phyloP scores from a whole-genome alignment of 2,888 invertebrate species.

The Plebejus argus region DNA sequence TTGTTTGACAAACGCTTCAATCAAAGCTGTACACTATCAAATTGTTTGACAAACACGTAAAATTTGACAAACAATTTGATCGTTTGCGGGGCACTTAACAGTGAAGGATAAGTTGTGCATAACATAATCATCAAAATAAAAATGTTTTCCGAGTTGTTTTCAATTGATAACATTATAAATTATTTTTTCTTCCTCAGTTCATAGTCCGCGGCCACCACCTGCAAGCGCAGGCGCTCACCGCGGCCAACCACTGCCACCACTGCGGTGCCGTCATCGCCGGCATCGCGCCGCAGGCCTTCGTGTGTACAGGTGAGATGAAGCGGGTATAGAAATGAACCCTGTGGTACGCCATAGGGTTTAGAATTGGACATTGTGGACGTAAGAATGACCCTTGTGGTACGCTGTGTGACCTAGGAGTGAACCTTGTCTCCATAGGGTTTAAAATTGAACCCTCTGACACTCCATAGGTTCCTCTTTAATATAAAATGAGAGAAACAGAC shows the following conservation, averaged over 20 bases:
- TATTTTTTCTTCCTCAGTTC: conserved; percentile 71
- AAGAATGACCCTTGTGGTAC: background rate
- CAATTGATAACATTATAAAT: background rate
- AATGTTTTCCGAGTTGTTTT: no score
- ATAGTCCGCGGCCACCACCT: conserved; percentile 94
- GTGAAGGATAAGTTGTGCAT: no score
- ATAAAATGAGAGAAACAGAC: background rate
- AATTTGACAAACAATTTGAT: no score
- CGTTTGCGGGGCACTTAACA: no score
- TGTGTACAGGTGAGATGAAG: conserved; percentile 86
- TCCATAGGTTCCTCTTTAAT: background rate
- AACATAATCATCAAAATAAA: no score
- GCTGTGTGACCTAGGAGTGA: background rate
- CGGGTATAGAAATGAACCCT: background rate
- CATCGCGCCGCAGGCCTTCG: conserved; percentile 97
- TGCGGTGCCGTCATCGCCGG: conserved; percentile 97
- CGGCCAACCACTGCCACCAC: conserved; percentile 95
- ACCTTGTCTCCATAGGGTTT: background rate
- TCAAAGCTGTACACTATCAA: no score
- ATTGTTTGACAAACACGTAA: no score
- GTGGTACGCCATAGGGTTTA: background rate
- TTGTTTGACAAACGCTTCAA: no score
- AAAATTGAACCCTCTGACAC: background rate
- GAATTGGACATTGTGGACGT: background rate
- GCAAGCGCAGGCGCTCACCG: conserved; percentile 92